Base-by-base conservation (phyloP, 2,113 vertebrate genomes). In the Rhinogobius similis region DNA sequence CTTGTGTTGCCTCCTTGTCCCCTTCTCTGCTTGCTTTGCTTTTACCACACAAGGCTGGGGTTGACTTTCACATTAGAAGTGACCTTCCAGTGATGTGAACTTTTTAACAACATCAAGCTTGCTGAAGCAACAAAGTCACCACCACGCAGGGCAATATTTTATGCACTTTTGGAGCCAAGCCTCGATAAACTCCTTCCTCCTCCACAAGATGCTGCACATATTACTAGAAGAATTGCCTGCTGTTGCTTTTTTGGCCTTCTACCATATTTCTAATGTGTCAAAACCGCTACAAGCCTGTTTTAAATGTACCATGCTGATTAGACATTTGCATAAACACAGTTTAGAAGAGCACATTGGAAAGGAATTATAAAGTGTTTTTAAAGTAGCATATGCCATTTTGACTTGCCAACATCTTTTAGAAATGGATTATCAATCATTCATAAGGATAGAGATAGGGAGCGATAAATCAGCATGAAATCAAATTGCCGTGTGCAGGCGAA, bases 41-140 rank as follows among this genome's bases (percentile, higher is more conserved):
- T 80, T 76, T 64, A 68, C 68, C 66, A 48, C 38, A 75, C 66
- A 56, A 43, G 56, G 46, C 65, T 66, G 64, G 62, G 71, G 72
- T 72, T 87, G 81, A 83, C 78, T 84, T 83, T 84, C 27, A 6
- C 68, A 72, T 78, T 76, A 67, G 65, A 78, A 78, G 62, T 88
- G 83, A 89, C 87, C 86, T 88, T 88, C 72, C 69, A 79, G 67
- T 76, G 67, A 75, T 79, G 67, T 85, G 67, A 83, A 89, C 79
- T 84, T 89, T 85, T 81, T 78, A 87, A 82, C 70, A 84, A 83
- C 78, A 88, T 83, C 73, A 82, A 82, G 64, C 72, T 29, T 41
- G 16, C 61, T 43, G 63, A 75, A 55, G 69, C 68, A 71, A 79
- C 72, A 85, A 75, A 83, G 78, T 80, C 80, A 68, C 62, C 78